Conservation (phyloP, 2,797 vertebrate species). For the Smutsia gigantea region DNA sequence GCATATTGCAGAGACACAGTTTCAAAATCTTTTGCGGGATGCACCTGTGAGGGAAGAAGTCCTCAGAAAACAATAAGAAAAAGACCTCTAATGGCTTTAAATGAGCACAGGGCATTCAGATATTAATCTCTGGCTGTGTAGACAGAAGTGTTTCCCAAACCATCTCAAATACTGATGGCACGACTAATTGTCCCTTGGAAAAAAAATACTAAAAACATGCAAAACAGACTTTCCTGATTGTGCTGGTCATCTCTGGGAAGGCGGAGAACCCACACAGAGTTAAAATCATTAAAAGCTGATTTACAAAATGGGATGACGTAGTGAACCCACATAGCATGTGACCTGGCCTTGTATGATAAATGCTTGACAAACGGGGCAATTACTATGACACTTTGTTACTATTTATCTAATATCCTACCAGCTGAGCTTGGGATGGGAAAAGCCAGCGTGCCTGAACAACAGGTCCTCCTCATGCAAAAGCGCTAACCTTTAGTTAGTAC, state of each 20-base stretch:
- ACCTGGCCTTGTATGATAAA: not conserved
- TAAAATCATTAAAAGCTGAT: not conserved
- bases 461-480: not conserved
- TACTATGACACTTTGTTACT: not conserved
- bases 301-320: not conserved
- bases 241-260: not conserved
- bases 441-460: not conserved
- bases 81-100: not conserved
- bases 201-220: not conserved
- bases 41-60: not conserved
- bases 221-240: not conserved
- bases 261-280: not conserved
- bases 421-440: not conserved
- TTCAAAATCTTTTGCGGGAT: slow-evolving; percentile 41
- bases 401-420: not conserved
- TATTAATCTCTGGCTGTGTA: not conserved
- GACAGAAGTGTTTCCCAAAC: not conserved
- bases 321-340: not conserved
- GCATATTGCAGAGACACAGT: not conserved
- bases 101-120: not conserved
- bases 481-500: not conserved
- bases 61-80: not conserved
- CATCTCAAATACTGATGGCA: not conserved
- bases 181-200: not conserved
- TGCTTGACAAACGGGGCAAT: not conserved